These are phyloP conservation scores for Geotrupes spiniger DNA, from an alignment of 2,888 invertebrate genomes.

Conservation along the genomic window DNA sequence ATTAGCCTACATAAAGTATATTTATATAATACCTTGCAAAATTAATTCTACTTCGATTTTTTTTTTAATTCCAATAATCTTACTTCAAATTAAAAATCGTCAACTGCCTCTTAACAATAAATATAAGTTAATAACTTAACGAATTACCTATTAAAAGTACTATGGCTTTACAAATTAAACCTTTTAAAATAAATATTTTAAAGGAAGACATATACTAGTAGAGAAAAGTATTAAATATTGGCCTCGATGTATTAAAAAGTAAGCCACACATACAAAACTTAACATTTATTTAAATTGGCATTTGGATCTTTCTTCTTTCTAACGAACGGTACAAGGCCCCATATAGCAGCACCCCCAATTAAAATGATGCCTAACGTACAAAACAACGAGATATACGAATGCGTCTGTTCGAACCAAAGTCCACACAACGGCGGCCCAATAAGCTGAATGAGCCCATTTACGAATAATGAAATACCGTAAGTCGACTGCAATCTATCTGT, in stretches of 20 bases:
- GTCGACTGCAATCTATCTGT: constrained; percentile 81
- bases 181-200: constrained; percentile 2
- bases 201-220: constrained; percentile 14
- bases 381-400: constrained; percentile 70
- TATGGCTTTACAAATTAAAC: too few relatives aligned
- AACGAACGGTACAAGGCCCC: constrained; percentile 74
- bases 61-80: too few relatives aligned
- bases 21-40: too few relatives aligned
- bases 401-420: constrained; percentile 60
- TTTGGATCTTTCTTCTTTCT: constrained; percentile 45
- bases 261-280: constrained; percentile 6
- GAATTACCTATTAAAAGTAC: too few relatives aligned
- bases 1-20: too few relatives aligned
- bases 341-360: constrained; percentile 68
- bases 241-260: constrained; percentile 4
- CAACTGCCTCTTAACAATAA: too few relatives aligned
- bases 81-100: too few relatives aligned
- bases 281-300: constrained; percentile 17
- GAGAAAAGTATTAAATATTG: constrained; percentile 3
- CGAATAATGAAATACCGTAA: constrained; percentile 81
- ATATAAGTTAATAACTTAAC: too few relatives aligned
- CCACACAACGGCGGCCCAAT: constrained; percentile 84
- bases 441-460: constrained; percentile 78
- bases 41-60: too few relatives aligned
- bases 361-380: constrained; percentile 70